Evolutionary conservation across 53 echinoderm and acorn worm species (phyloP).

Genomic region (Zoroaster sp.): DNA sequence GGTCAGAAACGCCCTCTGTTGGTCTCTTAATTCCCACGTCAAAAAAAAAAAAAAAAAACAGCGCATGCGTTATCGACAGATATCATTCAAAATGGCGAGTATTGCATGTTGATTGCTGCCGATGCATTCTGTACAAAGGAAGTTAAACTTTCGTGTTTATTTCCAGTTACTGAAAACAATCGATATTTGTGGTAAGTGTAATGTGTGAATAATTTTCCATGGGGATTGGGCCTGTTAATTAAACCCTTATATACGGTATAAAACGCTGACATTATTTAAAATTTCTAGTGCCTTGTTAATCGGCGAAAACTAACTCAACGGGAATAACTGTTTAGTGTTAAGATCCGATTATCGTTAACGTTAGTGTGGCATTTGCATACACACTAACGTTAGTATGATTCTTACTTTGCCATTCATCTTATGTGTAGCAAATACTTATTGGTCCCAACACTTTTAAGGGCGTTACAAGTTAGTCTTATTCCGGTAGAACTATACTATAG

Average conservation of each 20-base stretch:
- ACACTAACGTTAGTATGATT: no score
- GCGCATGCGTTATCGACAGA: constrained; percentile 30
- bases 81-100: constrained; percentile 65
- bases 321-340: no score
- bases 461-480: no score
- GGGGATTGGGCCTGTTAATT: neutral
- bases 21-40: neutral
- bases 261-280: neutral
- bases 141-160: constrained; percentile 33
- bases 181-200: neutral
- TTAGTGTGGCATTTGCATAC: no score
- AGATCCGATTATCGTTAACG: no score
- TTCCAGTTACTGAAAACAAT: neutral
- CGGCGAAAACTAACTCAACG: no score
- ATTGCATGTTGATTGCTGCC: constrained; percentile 5
- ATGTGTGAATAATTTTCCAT: neutral
- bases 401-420: no score
- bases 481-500: no score
- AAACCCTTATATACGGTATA: neutral
- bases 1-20: constrained; percentile 52
- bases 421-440: no score
- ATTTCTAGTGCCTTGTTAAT: neutral
- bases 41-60: neutral
- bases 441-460: no score
- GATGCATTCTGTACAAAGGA: constrained; percentile 53